Conservation (phyloP, 2,113 vertebrate species). For the Dendropsophus ebraccatus region DNA sequence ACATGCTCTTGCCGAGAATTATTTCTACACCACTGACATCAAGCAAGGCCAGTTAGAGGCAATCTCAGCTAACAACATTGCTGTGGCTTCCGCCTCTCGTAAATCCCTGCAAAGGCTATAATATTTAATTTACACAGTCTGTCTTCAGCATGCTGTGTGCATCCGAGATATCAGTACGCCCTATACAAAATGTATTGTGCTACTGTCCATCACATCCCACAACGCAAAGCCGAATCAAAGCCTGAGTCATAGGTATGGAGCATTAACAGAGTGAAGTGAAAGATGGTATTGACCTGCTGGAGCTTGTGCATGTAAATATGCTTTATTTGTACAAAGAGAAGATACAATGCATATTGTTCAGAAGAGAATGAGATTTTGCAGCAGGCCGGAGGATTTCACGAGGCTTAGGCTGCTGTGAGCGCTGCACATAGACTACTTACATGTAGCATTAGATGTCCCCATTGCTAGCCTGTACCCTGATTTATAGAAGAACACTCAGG, state of each 20-base stretch:
- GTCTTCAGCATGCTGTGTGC: slow-evolving; percentile 19
- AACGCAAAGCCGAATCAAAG: neutral
- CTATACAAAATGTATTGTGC: neutral
- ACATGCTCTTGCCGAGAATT: slow-evolving; percentile 42
- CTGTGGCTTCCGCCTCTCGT: slow-evolving; percentile 1
- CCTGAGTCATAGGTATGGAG: neutral
- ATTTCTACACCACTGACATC: slow-evolving; percentile 45
- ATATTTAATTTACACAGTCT: slow-evolving; percentile 49
- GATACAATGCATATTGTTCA: neutral
- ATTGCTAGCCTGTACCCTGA: neutral
- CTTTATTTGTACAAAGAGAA: neutral
- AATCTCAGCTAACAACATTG: slow-evolving; percentile 45
- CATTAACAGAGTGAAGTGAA: neutral
- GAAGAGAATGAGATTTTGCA: neutral
- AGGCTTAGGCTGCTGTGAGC: neutral
- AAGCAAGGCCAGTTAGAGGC: slow-evolving; percentile 20
- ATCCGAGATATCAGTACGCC: neutral
- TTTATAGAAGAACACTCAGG: neutral
- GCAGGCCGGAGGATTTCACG: neutral
- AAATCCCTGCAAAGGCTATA: slow-evolving; percentile 53
- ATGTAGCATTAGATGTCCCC: neutral
- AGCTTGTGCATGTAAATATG: neutral
- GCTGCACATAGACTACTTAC: neutral
- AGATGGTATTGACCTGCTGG: neutral
- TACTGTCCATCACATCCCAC: neutral